Conservation (phyloP, 2,113 vertebrate genomes). For the Puffinus mauretanicus region DNA sequence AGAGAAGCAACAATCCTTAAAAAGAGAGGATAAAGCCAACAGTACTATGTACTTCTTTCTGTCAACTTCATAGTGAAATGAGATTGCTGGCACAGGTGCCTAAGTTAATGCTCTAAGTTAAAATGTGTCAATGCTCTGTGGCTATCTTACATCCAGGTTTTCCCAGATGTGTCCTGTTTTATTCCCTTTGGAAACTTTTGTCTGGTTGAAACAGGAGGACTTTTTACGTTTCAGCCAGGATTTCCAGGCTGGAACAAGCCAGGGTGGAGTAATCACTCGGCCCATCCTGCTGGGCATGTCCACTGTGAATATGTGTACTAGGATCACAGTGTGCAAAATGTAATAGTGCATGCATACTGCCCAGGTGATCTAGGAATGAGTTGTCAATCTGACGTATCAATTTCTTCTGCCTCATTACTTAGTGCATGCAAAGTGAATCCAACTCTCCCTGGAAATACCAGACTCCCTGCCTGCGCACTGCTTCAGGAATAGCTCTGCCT, state of each 20-base stretch:
- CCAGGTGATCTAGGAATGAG: neutral
- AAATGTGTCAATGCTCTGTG: neutral
- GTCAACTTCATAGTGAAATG: neutral
- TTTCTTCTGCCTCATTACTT: neutral
- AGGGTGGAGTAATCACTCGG: neutral
- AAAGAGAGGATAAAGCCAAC: neutral
- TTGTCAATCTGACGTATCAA: fast-evolving
- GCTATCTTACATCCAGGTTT: neutral
- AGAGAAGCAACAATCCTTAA: neutral
- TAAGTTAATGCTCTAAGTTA: neutral
- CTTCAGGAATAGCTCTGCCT: neutral
- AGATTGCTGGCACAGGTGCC: neutral
- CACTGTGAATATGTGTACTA: neutral
- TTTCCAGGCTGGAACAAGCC: neutral
- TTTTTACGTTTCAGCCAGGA: neutral
- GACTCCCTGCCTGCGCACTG: neutral
- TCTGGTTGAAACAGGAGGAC: neutral
- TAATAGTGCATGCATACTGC: neutral
- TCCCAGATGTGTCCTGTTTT: neutral
- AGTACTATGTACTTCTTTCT: neutral
- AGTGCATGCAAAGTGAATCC: neutral
- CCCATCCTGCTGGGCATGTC: neutral
- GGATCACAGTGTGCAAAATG: neutral
- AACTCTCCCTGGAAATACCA: neutral
- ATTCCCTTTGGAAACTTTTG: neutral